Conservation (phyloP, 2,888 invertebrate genomes). For the Lordiphosa fenestrarum region DNA sequence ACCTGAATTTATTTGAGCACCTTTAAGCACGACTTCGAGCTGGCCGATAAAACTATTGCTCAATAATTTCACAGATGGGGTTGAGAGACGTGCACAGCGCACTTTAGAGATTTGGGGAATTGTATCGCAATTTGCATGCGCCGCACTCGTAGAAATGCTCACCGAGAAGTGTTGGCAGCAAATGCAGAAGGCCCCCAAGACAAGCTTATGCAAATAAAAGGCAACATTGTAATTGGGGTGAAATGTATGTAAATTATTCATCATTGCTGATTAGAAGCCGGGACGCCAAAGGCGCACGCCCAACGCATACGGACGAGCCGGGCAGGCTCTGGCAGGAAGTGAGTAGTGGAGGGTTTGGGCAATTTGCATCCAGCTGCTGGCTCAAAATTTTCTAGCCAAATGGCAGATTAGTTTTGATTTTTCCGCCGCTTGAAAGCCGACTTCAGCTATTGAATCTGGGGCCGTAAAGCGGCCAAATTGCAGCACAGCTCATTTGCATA, state of each 20-base stretch:
- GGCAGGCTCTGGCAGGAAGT: slow-evolving; percentile 52
- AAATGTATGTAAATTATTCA: slow-evolving; percentile 79
- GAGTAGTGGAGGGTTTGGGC: slow-evolving; percentile 62
- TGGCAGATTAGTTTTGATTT: slow-evolving; percentile 75
- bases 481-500: slow-evolving; percentile 71
- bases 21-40: slow-evolving; percentile 41
- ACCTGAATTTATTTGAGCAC: no score
- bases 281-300: slow-evolving; percentile 42
- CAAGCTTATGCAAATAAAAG: slow-evolving; percentile 66
- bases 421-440: slow-evolving; percentile 49
- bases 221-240: slow-evolving; percentile 71
- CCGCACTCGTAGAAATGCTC: slow-evolving; percentile 33
- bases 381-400: slow-evolving; percentile 47
- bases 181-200: slow-evolving; percentile 6
- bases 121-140: slow-evolving; percentile 69
- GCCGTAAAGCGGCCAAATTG: slow-evolving; percentile 72
- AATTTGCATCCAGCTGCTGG: slow-evolving; percentile 64
- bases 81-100: slow-evolving; percentile 36
- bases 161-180: slow-evolving; percentile 26
- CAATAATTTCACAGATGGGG: slow-evolving; percentile 35
- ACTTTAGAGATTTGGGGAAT: slow-evolving; percentile 76
- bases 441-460: slow-evolving; percentile 66
- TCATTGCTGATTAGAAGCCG: slow-evolving; percentile 79
- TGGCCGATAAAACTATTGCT: slow-evolving; percentile 48
- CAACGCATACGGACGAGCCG: slow-evolving; percentile 12